A percentile compares a stretch with the other conserved stretches of the same genome.
phyloP scores from a whole-genome alignment of 2,888 invertebrate species.

The Steinernema hermaphroditum region DNA sequence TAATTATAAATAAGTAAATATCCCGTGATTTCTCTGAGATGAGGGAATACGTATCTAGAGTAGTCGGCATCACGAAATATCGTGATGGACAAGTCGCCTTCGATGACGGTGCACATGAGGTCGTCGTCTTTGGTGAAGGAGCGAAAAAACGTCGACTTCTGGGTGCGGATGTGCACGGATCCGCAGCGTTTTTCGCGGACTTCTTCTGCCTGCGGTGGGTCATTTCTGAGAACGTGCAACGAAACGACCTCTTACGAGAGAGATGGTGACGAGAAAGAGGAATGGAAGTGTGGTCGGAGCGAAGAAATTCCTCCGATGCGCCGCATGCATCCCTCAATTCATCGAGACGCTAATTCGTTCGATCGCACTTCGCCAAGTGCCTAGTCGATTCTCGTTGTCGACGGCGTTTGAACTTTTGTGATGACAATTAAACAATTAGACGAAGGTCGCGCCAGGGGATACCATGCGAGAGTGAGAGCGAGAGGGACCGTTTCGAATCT shows the following conservation, averaged over 20 bases:
- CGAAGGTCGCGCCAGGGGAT: neutral
- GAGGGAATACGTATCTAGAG: slow-evolving; percentile 80
- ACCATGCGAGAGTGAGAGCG: too few species aligned
- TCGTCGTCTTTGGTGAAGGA: slow-evolving; percentile 43
- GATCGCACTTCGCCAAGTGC: neutral
- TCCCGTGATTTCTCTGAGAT: slow-evolving; percentile 86
- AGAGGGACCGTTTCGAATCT: too few species aligned
- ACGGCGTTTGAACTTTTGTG: neutral
- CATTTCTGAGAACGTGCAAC: neutral
- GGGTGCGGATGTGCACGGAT: neutral
- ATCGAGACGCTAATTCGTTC: neutral
- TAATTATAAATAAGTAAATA: slow-evolving; percentile 73
- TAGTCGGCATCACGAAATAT: slow-evolving; percentile 72
- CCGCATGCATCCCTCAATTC: neutral
- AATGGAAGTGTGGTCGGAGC: neutral
- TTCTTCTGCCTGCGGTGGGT: neutral
- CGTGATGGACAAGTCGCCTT: slow-evolving; percentile 85
- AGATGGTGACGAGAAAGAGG: neutral
- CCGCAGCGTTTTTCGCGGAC: neutral
- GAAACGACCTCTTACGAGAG: neutral
- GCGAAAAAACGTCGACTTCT: neutral
- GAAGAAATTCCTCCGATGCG: neutral
- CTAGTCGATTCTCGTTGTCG: neutral
- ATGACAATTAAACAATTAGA: slow-evolving; percentile 10
- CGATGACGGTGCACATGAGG: slow-evolving; percentile 85